Base-by-base conservation (phyloP, 2,888 invertebrate genomes). In the Hylaea fasciaria region DNA sequence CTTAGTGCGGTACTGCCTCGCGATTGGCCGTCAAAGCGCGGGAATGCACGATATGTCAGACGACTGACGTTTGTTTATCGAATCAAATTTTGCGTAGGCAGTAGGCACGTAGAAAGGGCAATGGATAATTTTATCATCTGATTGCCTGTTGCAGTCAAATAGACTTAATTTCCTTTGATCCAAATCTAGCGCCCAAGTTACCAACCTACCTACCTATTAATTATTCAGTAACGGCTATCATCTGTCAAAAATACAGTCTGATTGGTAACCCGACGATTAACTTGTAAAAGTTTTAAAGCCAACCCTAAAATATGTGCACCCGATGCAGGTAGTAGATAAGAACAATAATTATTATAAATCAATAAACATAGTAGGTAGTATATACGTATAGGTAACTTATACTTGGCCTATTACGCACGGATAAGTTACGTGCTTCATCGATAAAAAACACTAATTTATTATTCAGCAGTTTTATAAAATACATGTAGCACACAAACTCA, bases 1-100 rank as follows among this genome's bases (percentile, higher is more conserved):
- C 64, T 67, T 77, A 59, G 70, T 83, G 79, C 84, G 74, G 69
- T 80, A 91, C 91, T 90, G 82, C 66, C 76, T 48, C 50, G 65
- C 78, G 80, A 87, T 89, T 88, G 86, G 86, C 57, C 74, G 75
- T 68, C 62, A 71, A 73, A 79, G 70, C 84, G 86, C 87, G 88
- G 86, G 84, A 88, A 86, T 80, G 83, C 79, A 80, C 70, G n/a
- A n/a, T n/a, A 71, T 81, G 81, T 80, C 80, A 72, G 66, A 70
- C 61, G 66, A 70, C 61, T 81, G 81, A 78, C 79, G 80, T 79
- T 73, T 71, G 80, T 79, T 73, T 71, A 47, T 32, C 13, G 44
- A 76, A 77, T 22, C 82, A 73, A 76, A 82, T 82, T 82, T 66
- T 40, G 40, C 37, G 28, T 66, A 66, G 57, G 66, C 71, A 73